A percentile compares a stretch with the other conserved stretches of the same genome.
Conservation (phyloP, 2,797 vertebrate species). For the Erethizon dorsatum region DNA sequence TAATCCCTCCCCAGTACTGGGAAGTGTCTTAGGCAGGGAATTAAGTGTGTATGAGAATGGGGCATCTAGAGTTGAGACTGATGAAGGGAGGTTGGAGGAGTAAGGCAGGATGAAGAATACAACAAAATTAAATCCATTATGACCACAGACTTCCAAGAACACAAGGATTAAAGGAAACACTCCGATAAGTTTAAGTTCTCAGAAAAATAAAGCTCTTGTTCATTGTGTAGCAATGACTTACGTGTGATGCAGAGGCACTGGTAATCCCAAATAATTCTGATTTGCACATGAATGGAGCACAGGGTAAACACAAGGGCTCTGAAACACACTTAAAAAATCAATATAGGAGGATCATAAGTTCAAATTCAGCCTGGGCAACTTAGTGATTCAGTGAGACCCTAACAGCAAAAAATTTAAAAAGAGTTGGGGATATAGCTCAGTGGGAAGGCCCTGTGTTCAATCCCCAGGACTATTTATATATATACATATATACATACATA, state of each 20-base stretch:
- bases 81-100: not conserved
- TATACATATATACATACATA: not conserved
- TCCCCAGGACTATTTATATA: not conserved
- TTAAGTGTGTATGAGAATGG: not conserved
- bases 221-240: not conserved
- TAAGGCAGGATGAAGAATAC: not conserved
- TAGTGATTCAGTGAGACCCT: not conserved
- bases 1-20: not conserved
- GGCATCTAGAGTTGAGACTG: not conserved
- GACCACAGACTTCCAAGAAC: not conserved
- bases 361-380: not conserved
- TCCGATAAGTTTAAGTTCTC: not conserved
- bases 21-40: not conserved
- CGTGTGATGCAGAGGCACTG: not conserved
- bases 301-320: not conserved
- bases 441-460: not conserved
- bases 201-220: not conserved
- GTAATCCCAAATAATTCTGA: not conserved
- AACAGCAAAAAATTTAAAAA: not conserved
- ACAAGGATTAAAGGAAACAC: not conserved
- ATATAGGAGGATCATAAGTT: not conserved
- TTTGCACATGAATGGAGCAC: conserved; percentile 38
- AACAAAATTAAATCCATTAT: not conserved
- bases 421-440: not conserved
- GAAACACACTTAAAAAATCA: not conserved